phyloP scores from a whole-genome alignment of 2,888 invertebrate species.

The Pecten maximus region DNA sequence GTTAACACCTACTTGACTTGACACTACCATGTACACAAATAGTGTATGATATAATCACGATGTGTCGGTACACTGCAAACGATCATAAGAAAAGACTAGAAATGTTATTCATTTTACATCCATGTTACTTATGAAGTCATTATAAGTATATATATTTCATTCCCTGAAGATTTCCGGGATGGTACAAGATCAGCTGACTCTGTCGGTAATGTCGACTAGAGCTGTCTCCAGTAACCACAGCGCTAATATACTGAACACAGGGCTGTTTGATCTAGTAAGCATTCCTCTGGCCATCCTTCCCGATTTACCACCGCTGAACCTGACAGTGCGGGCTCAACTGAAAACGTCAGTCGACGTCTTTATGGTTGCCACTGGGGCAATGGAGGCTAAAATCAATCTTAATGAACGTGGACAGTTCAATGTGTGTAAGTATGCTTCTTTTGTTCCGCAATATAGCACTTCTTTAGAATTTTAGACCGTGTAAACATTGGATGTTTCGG shows the following conservation, averaged over 20 bases:
- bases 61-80: no score
- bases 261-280: background rate
- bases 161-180: background rate
- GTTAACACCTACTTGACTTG: no score
- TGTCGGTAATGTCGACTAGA: background rate
- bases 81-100: no score
- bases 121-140: no score
- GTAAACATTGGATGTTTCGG: no score
- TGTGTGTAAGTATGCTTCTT: background rate
- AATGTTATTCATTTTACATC: no score
- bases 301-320: background rate
- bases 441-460: no score
- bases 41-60: no score
- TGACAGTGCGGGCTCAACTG: background rate
- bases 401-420: background rate
- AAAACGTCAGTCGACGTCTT: background rate
- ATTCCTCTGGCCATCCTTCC: background rate
- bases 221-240: background rate
- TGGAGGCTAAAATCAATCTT: background rate
- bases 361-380: background rate
- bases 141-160: no score
- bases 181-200: background rate
- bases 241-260: background rate
- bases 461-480: no score
- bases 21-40: no score